phyloP scores from a whole-genome alignment of 2,888 invertebrate genomes.

The Parelbella ahira region DNA sequence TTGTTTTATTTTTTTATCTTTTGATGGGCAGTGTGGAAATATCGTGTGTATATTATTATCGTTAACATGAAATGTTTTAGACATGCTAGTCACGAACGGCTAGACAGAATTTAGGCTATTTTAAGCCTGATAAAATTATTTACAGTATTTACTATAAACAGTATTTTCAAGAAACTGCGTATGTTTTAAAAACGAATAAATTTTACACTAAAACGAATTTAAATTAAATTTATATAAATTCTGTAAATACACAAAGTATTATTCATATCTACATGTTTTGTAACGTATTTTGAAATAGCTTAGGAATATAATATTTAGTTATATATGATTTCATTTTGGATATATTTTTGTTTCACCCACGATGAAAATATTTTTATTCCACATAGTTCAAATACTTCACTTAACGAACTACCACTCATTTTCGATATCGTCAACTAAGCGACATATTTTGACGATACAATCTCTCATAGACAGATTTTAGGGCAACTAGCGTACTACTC shows the following conservation, averaged over 20 bases:
- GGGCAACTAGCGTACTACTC: conserved; percentile 6
- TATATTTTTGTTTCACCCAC: conserved; percentile 2
- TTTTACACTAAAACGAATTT: background rate
- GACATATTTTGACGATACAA: conserved; percentile 9
- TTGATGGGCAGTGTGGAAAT: no score
- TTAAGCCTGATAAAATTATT: no score
- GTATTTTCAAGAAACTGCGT: no score
- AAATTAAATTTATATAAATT: background rate
- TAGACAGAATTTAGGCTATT: no score
- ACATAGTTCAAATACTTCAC: conserved; percentile 21
- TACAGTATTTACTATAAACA: no score
- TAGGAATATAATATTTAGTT: background rate
- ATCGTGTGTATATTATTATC: no score
- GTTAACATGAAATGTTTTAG: no score
- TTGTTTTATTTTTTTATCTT: no score
- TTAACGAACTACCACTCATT: conserved; percentile 15
- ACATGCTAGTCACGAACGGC: no score
- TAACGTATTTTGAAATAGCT: background rate
- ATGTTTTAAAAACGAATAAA: no score
- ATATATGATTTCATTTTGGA: no score
- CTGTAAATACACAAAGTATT: conserved; percentile 13
- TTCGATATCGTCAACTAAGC: conserved; percentile 7
- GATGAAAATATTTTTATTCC: background rate
- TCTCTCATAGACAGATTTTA: conserved; percentile 4
- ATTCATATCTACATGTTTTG: background rate